Evolutionary conservation across 2,113 vertebrate species (phyloP).

Genomic region (Gobio gobio): DNA sequence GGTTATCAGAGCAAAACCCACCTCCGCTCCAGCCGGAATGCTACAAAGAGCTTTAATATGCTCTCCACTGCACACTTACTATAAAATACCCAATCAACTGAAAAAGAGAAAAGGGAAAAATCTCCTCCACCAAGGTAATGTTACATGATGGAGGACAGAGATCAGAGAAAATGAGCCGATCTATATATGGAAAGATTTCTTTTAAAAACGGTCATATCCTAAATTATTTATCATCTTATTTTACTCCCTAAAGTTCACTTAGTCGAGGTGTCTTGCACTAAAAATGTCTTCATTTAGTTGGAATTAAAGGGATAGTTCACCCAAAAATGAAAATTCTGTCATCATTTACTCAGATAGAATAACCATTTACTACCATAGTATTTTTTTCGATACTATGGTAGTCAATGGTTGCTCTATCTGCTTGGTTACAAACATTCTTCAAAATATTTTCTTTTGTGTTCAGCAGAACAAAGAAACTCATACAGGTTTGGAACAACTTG

Average conservation of each 20-base stretch:
- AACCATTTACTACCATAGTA: too few relatives aligned
- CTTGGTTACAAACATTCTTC: too few relatives aligned
- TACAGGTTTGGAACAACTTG: too few relatives aligned
- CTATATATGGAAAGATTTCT: neutral
- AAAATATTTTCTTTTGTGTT: too few relatives aligned
- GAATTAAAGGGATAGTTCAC: neutral
- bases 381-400: too few relatives aligned
- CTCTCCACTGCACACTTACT: neutral
- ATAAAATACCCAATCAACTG: slow-evolving; percentile 18
- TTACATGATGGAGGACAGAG: neutral
- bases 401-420: too few relatives aligned
- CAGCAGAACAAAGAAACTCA: too few relatives aligned
- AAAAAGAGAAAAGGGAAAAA: slow-evolving; percentile 16
- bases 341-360: too few relatives aligned
- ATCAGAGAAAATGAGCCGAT: neutral
- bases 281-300: neutral
- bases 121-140: slow-evolving; percentile 6
- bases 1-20: neutral
- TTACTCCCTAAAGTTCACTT: neutral
- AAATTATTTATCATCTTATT: neutral
- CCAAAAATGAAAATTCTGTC: too few relatives aligned
- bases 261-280: neutral
- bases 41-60: neutral
- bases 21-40: neutral
- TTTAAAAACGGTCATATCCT: neutral